phyloP scores from a whole-genome alignment of 2,113 vertebrate species.

The Engraulis encrasicolus region DNA sequence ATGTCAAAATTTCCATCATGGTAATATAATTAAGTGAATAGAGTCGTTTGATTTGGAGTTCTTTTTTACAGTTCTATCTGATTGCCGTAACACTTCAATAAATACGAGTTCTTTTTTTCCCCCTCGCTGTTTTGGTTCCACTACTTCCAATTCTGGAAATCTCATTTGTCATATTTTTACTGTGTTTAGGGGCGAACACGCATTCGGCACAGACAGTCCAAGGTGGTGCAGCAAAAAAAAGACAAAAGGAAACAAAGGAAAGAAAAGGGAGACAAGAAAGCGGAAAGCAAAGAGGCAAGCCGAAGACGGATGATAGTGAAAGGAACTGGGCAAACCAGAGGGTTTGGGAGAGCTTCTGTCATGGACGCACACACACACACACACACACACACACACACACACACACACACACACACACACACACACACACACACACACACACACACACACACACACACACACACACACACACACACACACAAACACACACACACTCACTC shows the following conservation, averaged over 20 bases:
- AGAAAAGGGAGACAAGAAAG: conserved; percentile 25
- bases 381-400: too few relatives aligned
- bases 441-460: too few relatives aligned
- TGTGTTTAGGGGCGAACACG: conserved; percentile 53
- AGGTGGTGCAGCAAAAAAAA: conserved; percentile 18
- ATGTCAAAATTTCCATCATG: conserved; percentile 73
- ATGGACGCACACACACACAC: too few relatives aligned
- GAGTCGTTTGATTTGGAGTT: conserved; percentile 91
- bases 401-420: too few relatives aligned
- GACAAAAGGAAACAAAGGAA: conserved; percentile 23
- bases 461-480: too few relatives aligned
- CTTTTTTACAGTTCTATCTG: conserved; percentile 82
- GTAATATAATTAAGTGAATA: conserved; percentile 84
- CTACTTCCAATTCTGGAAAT: conserved; percentile 40
- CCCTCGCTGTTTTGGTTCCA: conserved; percentile 71
- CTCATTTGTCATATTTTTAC: conserved; percentile 68
- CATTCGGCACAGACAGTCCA: conserved; percentile 8
- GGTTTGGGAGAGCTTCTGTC: background rate
- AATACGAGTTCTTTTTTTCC: too few relatives aligned
- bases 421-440: too few relatives aligned
- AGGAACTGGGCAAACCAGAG: conserved; percentile 47
- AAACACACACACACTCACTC: too few relatives aligned
- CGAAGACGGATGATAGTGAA: conserved; percentile 32
- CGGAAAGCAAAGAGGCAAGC: background rate
- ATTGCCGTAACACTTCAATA: conserved; percentile 84